Evolutionary conservation across 2,113 vertebrate genomes (phyloP).

Genomic region (Brachyhypopomus occidentalis): DNA sequence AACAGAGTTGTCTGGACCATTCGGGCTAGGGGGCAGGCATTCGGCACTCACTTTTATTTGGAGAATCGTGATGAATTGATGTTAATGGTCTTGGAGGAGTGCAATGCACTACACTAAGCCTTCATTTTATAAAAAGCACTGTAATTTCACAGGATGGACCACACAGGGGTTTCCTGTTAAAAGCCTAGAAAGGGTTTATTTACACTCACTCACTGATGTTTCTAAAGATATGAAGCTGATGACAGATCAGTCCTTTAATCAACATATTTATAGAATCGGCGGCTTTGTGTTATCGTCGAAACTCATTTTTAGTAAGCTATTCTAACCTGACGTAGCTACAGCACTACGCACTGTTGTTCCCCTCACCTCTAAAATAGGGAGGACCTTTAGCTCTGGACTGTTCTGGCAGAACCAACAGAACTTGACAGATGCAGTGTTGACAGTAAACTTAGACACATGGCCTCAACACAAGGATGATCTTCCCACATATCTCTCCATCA

Average conservation of each 20-base stretch:
- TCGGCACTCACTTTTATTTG: not conserved
- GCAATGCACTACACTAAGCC: not conserved
- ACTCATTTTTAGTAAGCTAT: constrained; percentile 15
- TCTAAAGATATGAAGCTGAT: not conserved
- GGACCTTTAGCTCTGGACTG: not conserved
- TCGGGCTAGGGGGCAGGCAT: not conserved
- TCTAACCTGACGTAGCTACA: not conserved
- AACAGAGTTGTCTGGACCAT: not conserved
- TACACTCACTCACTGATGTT: not conserved
- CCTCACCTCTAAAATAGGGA: not conserved
- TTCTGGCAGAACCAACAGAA: not conserved
- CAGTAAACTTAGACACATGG: not conserved
- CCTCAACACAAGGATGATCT: not conserved
- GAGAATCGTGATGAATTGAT: not conserved
- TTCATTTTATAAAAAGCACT: not conserved
- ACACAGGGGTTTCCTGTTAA: constrained; percentile 1
- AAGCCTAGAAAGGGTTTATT: not conserved
- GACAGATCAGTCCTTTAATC: not conserved
- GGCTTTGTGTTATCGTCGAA: constrained; percentile 5
- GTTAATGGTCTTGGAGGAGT: not conserved
- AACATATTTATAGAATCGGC: not conserved
- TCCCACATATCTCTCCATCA: not conserved
- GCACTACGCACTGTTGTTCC: not conserved
- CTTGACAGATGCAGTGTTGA: not conserved
- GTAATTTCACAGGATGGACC: not conserved